Evolutionary conservation across 2,797 vertebrate species (phyloP).

Genomic region (Eulemur mongoz): DNA sequence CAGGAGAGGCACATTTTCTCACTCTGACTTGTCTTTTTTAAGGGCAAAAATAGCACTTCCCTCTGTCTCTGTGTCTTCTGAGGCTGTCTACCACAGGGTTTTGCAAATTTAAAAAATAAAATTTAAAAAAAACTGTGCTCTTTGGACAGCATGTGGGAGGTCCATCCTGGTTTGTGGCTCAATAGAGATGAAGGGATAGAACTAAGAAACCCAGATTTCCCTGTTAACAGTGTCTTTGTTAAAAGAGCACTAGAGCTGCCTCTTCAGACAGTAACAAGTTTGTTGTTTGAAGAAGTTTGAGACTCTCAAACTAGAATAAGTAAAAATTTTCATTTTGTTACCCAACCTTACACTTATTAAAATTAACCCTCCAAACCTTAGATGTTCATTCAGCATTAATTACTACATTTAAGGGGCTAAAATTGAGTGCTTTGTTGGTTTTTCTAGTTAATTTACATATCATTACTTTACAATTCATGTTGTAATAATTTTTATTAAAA

Average conservation of each 20-base stretch:
- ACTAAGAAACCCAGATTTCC: neutral
- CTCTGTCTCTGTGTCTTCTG: neutral
- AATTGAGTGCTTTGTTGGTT: slow-evolving; percentile 74
- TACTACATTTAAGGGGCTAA: slow-evolving; percentile 65
- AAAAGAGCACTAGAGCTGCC: neutral
- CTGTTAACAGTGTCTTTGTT: neutral
- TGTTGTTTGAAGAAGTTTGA: slow-evolving; percentile 54
- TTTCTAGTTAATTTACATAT: slow-evolving; percentile 74
- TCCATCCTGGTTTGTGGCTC: neutral
- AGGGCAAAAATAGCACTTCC: neutral
- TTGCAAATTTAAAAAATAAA: neutral
- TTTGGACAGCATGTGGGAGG: neutral
- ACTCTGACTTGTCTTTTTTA: neutral
- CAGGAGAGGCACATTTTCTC: neutral
- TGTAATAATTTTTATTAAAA: slow-evolving; percentile 67
- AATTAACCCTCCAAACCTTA: slow-evolving; percentile 64
- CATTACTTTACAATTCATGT: slow-evolving; percentile 74
- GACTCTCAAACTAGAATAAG: slow-evolving; percentile 16
- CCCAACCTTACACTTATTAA: slow-evolving; percentile 55
- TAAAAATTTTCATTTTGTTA: slow-evolving; percentile 53
- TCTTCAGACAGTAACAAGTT: slow-evolving; percentile 41
- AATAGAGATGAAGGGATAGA: neutral
- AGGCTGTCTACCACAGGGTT: neutral
- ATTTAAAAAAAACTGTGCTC: neutral
- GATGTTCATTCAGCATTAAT: slow-evolving; percentile 65